phyloP scores from a whole-genome alignment of 1,140 invertebrate species.

The Camponotus vicinus region DNA sequence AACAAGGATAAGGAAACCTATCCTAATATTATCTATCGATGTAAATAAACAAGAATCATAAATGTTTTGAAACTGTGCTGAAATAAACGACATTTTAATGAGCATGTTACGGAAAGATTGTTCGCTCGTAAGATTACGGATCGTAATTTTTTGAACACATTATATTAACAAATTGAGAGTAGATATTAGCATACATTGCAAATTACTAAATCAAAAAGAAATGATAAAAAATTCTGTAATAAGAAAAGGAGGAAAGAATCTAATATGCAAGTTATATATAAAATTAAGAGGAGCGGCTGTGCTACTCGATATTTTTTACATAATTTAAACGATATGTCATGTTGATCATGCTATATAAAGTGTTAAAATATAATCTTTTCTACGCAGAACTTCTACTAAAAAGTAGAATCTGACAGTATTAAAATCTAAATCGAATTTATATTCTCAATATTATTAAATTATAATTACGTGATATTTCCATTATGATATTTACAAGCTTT shows the following conservation, averaged over 20 bases:
- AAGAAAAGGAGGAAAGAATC: neutral
- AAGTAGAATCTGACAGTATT: neutral
- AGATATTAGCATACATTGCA: no score
- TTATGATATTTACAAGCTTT: neutral
- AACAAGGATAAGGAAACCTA: neutral
- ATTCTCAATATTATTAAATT: neutral
- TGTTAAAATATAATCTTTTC: no score
- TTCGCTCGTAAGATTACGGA: neutral
- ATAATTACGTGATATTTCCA: neutral
- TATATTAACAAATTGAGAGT: neutral
- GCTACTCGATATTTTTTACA: neutral
- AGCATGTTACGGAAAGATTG: neutral
- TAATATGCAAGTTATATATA: neutral
- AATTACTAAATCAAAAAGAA: neutral
- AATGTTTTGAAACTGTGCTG: slow-evolving; percentile 9
- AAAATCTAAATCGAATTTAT: slow-evolving; percentile 24
- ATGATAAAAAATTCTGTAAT: neutral
- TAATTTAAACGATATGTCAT: neutral
- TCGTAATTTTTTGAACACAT: neutral
- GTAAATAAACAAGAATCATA: neutral
- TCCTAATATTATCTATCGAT: neutral
- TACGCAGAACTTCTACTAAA: no score
- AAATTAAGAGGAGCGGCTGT: neutral
- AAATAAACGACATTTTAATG: neutral
- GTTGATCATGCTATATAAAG: no score